A percentile compares a stretch with the other conserved stretches of the same genome.
Conservation (phyloP, 2,888 invertebrate genomes). For the Neoitamus cyanurus region DNA sequence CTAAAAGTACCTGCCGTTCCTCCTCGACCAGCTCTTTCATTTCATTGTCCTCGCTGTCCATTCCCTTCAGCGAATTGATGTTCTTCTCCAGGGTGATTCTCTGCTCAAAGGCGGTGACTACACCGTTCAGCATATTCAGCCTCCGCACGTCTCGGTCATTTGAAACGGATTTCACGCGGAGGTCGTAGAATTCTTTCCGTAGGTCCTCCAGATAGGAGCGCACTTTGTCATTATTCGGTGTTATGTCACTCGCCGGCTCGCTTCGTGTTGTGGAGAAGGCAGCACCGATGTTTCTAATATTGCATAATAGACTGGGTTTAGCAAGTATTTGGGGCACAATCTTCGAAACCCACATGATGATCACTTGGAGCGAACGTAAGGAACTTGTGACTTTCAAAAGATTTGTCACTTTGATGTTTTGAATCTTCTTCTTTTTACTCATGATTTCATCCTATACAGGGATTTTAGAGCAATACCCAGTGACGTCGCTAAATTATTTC, state of each 20-base stretch:
- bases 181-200: slow-evolving; percentile 69
- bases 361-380: not conserved
- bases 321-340: not conserved
- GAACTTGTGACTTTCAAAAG: not conserved
- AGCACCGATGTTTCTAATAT: not conserved
- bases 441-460: not conserved
- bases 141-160: slow-evolving; percentile 56
- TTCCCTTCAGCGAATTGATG: slow-evolving; percentile 72
- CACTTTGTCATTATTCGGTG: not conserved
- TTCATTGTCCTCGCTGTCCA: slow-evolving; percentile 75
- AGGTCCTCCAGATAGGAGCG: slow-evolving; percentile 68
- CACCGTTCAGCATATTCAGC: slow-evolving; percentile 65
- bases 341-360: not conserved
- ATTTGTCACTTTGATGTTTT: not conserved
- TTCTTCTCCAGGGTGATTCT: slow-evolving; percentile 71
- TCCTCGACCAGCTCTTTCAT: slow-evolving; percentile 76
- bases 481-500: not conserved
- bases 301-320: not conserved
- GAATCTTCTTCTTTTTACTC: not conserved
- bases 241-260: not conserved
- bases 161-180: slow-evolving; percentile 60
- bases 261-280: too few relatives aligned
- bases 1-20: slow-evolving; percentile 68
- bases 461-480: not conserved
- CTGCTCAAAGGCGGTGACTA: slow-evolving; percentile 71